These are phyloP conservation scores for Protaetia brevitarsis DNA, from an alignment of 1,140 invertebrate genomes.

Conservation along the genomic window DNA sequence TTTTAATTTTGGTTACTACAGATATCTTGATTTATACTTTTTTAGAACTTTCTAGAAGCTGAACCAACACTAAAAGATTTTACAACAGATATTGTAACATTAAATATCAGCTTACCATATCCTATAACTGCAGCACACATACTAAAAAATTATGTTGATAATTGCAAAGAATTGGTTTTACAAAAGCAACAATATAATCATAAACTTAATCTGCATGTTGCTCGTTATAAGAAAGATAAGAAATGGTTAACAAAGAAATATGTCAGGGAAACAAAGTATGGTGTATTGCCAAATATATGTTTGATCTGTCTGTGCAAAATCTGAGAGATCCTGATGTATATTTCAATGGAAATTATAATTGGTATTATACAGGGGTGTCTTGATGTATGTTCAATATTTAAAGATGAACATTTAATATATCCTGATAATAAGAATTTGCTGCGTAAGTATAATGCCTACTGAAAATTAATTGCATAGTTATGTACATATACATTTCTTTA, in stretches of 20 bases:
- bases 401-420: neutral
- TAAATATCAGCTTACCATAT: conserved; percentile 18
- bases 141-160: neutral
- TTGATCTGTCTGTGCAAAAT: neutral
- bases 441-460: conserved; percentile 9
- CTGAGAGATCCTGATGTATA: conserved; percentile 19
- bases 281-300: conserved; percentile 14
- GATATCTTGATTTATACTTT: neutral
- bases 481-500: neutral
- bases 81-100: neutral
- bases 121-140: neutral
- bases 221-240: neutral
- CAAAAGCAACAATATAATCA: conserved; percentile 9
- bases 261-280: conserved; percentile 2
- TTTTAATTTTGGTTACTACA: no score
- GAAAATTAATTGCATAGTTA: no score
- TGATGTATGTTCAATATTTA: neutral
- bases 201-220: neutral
- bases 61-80: conserved; percentile 5
- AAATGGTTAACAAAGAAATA: neutral
- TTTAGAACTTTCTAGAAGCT: neutral
- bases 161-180: neutral
- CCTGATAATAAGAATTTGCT: neutral
- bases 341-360: conserved; percentile 20
- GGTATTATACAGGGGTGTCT: conserved; percentile 25